Conservation (phyloP, 2,797 vertebrate species). For the Nyctibius grandis region DNA sequence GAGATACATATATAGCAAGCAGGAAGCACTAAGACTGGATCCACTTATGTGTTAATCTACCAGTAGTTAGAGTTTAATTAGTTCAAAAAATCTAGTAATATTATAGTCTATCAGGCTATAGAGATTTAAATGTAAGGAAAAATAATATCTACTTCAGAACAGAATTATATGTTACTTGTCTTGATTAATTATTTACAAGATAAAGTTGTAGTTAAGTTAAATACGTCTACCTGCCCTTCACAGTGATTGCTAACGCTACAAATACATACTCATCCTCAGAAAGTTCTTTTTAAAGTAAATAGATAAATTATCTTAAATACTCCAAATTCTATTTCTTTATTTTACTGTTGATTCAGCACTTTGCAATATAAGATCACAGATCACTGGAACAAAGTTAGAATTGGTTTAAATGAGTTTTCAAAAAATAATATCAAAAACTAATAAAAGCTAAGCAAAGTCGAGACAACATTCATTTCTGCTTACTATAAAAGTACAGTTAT, state of each 20-base stretch:
- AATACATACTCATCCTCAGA: neutral
- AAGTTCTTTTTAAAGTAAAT: neutral
- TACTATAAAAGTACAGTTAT: neutral
- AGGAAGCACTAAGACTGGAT: neutral
- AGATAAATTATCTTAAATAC: neutral
- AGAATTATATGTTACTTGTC: neutral
- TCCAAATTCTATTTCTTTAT: neutral
- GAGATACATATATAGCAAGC: neutral
- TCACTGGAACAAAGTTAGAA: neutral
- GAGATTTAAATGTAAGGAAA: neutral
- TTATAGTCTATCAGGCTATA: neutral
- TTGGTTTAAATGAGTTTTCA: neutral
- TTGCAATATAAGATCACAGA: neutral
- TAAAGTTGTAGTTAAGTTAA: neutral
- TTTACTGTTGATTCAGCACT: neutral
- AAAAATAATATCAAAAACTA: neutral
- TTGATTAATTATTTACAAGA: neutral
- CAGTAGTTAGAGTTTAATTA: neutral
- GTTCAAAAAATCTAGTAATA: neutral
- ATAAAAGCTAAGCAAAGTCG: neutral
- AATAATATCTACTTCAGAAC: neutral
- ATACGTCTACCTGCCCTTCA: neutral
- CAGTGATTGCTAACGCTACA: neutral
- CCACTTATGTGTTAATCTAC: neutral
- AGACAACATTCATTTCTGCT: neutral